Percentiles rank a stretch among this genome's conserved stretches.
Conservation (phyloP, 2,113 vertebrate species). For the Micromys minutus region DNA sequence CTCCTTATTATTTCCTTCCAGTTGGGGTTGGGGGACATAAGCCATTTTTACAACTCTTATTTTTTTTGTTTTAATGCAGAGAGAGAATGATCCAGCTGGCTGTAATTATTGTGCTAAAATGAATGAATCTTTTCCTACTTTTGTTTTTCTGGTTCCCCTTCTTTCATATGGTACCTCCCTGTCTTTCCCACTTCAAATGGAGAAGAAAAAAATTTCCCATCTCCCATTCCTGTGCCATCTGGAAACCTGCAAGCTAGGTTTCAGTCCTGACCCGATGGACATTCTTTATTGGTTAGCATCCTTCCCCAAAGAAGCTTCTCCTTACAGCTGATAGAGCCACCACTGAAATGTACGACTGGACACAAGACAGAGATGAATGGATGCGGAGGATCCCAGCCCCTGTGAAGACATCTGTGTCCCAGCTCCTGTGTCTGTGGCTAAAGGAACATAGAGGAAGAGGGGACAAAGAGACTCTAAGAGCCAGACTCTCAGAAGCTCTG, state of each 20-base stretch:
- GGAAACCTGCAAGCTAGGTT: background rate
- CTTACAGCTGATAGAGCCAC: background rate
- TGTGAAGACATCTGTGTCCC: background rate
- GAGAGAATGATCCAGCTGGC: slow-evolving; percentile 65
- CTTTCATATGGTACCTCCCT: slow-evolving; percentile 43
- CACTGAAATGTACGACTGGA: background rate
- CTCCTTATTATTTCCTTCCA: background rate
- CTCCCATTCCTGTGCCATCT: background rate
- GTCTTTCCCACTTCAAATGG: slow-evolving; percentile 44
- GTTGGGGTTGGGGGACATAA: background rate
- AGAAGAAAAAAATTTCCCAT: background rate
- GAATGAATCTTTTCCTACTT: slow-evolving; percentile 70
- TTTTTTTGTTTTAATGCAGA: slow-evolving; percentile 64
- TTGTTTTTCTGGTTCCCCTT: slow-evolving; percentile 67
- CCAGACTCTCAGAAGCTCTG: background rate
- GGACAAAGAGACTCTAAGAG: background rate
- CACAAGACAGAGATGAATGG: background rate
- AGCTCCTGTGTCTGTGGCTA: background rate
- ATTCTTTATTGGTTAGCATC: too few species aligned
- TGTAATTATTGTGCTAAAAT: slow-evolving; percentile 48
- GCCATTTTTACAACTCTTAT: slow-evolving; percentile 50
- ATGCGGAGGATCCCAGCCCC: background rate
- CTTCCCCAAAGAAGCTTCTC: background rate
- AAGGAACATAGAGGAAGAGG: background rate
- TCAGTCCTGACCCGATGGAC: background rate